Evolutionary conservation across 1,140 invertebrate species (phyloP), one percentile per base, ranked within the genome.

Genomic region (Rhopalosiphum maidis): DNA sequence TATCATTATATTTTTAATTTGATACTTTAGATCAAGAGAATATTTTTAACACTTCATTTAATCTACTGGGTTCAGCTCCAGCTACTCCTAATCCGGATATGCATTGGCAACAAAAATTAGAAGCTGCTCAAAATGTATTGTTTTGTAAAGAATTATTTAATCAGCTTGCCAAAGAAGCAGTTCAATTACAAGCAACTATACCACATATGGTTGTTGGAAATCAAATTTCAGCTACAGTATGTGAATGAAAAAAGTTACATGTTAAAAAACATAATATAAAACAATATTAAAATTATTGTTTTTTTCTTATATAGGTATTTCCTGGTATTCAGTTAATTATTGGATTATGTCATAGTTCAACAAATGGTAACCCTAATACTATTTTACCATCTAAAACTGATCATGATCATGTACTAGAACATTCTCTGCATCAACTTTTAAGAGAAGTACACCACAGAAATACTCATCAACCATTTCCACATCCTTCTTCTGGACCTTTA

Each of bases 131-230:
- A 95, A 99, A 99, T 96, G 98, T 99, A 54, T 95, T 99, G 8
- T 99, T 99, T 95, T 99, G 99, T 95, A 99, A 99, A 96, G 99
- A 99, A 95, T 95, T 99, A 6, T 99, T 99, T 95, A 98, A 98
- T 94, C 98, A 99, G 95, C 95, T 99, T 55, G 98, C 99, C 0
- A 97, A 98, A 94, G 99, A 99, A 95, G 99, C 99, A 1, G 98
- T 99, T 9, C 98, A 99, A 94, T 95, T 99, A 4, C 97, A 98
- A 94, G 97, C 98, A 7, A 97, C 97, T 1, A 99, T 99, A 95
- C 99, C 99, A 21, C 98, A 99, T 95, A 98, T 99, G 96, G 99
- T 99, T 51, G 98, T 99, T 89, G 98, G 98, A 86, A 99, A 99
- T 95, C 98, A 99, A 95, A 99, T 99, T 94, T 98, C 99, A 95